These are phyloP conservation scores for Aphidoletes aphidimyza DNA, from an alignment of 2,888 invertebrate species.

Conservation along the genomic window DNA sequence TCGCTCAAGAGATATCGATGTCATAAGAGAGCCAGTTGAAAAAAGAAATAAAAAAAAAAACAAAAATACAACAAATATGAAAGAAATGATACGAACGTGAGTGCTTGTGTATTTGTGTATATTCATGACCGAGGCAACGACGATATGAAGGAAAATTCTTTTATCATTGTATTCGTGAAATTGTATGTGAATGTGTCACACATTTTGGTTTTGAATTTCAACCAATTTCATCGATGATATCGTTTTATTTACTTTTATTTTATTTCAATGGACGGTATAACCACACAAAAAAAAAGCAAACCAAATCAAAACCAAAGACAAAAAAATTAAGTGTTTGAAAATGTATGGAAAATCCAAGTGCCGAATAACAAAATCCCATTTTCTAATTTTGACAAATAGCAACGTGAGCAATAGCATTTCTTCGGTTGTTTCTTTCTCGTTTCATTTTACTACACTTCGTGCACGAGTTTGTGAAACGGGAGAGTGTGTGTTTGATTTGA, in stretches of 20 bases:
- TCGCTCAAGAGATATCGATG: slow-evolving; percentile 47
- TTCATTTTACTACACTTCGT: no score
- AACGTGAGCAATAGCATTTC: neutral
- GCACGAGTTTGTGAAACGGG: neutral
- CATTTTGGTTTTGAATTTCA: slow-evolving; percentile 16
- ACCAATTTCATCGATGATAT: neutral
- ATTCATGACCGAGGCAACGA: slow-evolving; percentile 30
- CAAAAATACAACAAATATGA: no score
- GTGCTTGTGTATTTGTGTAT: slow-evolving; percentile 37
- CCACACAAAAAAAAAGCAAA: neutral
- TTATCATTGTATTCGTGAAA: slow-evolving; percentile 44
- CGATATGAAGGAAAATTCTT: slow-evolving; percentile 49
- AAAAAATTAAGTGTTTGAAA: slow-evolving; percentile 20
- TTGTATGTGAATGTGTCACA: slow-evolving; percentile 28
- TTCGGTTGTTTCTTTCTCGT: neutral
- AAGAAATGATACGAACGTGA: no score
- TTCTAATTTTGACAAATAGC: neutral
- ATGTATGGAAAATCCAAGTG: neutral
- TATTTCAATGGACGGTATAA: neutral
- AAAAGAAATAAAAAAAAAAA: neutral
- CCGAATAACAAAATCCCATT: no score
- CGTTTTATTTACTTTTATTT: neutral
- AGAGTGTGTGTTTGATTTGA: neutral
- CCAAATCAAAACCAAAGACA: neutral
- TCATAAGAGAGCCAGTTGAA: slow-evolving; percentile 17